These are phyloP conservation scores for Cydia fagiglandana DNA, from an alignment of 1,140 invertebrate species.

Conservation along the genomic window DNA sequence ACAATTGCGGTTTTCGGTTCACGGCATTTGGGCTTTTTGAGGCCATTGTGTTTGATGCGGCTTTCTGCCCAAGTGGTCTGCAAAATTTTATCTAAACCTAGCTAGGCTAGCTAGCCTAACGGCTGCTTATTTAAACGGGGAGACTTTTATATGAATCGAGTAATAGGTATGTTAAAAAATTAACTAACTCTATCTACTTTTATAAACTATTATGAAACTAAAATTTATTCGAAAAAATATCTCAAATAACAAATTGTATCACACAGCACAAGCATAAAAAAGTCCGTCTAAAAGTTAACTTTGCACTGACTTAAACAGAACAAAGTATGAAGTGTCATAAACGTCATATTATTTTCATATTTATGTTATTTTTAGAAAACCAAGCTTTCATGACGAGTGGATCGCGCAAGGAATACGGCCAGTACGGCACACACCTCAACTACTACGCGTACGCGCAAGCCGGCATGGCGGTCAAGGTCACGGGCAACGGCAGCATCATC, in stretches of 20 bases:
- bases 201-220: too few relatives aligned
- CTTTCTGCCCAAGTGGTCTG: conserved; percentile 10
- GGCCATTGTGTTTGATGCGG: conserved; percentile 35
- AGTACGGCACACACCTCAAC: conserved; percentile 60
- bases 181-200: too few relatives aligned
- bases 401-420: conserved; percentile 55
- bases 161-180: too few relatives aligned
- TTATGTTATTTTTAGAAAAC: conserved; percentile 40
- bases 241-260: too few relatives aligned
- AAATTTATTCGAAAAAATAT: too few relatives aligned
- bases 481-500: conserved; percentile 74
- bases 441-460: conserved; percentile 79
- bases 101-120: background rate
- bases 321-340: too few relatives aligned
- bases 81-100: background rate
- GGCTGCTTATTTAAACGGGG: background rate
- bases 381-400: conserved; percentile 55
- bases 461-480: conserved; percentile 78
- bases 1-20: conserved; percentile 32
- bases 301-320: too few relatives aligned
- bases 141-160: background rate
- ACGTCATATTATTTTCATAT: background rate
- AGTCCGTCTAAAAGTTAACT: too few relatives aligned
- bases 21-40: background rate
- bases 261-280: too few relatives aligned